Conservation (phyloP, 2,888 invertebrate species). For the Schizotus pectinicornis region DNA sequence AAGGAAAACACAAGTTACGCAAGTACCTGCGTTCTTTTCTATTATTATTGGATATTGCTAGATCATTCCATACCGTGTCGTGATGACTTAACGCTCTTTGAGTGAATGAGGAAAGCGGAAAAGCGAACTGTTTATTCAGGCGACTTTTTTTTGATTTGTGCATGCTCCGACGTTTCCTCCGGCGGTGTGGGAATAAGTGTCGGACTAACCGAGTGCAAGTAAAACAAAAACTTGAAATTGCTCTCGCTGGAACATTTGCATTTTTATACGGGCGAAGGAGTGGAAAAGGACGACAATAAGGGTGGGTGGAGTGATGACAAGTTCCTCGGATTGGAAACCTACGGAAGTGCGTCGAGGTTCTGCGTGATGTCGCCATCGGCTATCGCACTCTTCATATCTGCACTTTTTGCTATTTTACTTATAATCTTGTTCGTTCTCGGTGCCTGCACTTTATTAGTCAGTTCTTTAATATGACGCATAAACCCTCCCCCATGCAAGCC, state of each 20-base stretch:
- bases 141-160: constrained; percentile 5
- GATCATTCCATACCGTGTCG: too few species aligned
- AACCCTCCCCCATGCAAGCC: too few species aligned
- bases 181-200: not conserved
- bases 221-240: constrained; percentile 14
- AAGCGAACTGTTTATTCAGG: not conserved
- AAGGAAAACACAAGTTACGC: too few species aligned
- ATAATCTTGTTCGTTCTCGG: constrained; percentile 17
- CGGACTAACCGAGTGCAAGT: constrained; percentile 6
- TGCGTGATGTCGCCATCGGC: constrained; percentile 19
- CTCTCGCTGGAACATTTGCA: constrained; percentile 12
- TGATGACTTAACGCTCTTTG: too few species aligned
- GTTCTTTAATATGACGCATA: too few species aligned
- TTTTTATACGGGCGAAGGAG: constrained; percentile 10
- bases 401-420: constrained; percentile 15
- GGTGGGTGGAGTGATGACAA: constrained; percentile 1
- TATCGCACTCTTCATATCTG: constrained; percentile 14
- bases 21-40: too few species aligned
- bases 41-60: too few species aligned
- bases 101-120: constrained; percentile 1
- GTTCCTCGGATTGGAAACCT: constrained; percentile 6
- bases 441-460: constrained; percentile 17
- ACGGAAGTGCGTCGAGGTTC: not conserved
- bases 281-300: constrained; percentile 8
- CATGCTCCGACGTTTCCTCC: constrained; percentile 1